A percentile compares a stretch with the other conserved stretches of the same genome.
Conservation (phyloP, 2,888 invertebrate species). For the Alcis repandata region DNA sequence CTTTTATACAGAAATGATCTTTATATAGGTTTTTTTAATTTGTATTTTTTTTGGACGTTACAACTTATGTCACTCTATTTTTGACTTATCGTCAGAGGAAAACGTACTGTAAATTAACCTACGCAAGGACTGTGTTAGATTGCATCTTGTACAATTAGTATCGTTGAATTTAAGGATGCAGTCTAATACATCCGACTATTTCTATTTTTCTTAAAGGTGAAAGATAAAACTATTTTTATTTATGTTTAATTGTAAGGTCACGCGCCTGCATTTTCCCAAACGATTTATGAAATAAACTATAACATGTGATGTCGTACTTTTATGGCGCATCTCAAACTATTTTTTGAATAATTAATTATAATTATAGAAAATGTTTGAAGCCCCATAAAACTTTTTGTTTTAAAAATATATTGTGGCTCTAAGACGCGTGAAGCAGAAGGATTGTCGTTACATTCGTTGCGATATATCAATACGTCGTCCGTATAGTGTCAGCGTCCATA, state of each 20-base stretch:
- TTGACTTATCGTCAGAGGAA: conserved; percentile 67
- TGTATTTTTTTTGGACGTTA: conserved; percentile 76
- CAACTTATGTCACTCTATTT: conserved; percentile 75
- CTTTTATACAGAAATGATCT: conserved; percentile 76
- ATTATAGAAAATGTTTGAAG: conserved; percentile 5
- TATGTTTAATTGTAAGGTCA: conserved; percentile 37
- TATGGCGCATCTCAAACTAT: conserved; percentile 7
- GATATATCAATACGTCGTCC: conserved; percentile 10
- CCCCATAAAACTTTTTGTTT: neutral
- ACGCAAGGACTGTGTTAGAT: conserved; percentile 57
- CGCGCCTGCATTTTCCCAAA: conserved; percentile 35
- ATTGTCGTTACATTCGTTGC: conserved; percentile 13
- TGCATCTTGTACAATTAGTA: conserved; percentile 49
- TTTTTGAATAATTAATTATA: neutral
- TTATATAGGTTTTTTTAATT: conserved; percentile 67
- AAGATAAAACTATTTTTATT: conserved; percentile 59
- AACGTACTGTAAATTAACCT: conserved; percentile 75
- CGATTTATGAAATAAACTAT: conserved; percentile 26
- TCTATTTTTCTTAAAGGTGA: conserved; percentile 65
- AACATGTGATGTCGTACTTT: conserved; percentile 26
- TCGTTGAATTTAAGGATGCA: conserved; percentile 37
- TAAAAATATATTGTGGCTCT: neutral
- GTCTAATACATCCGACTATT: conserved; percentile 54
- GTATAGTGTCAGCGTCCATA: conserved; percentile 18
- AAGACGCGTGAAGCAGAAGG: conserved; percentile 1